A percentile compares a stretch with the other conserved stretches of the same genome.
These are phyloP conservation scores for Anoplolepis gracilipes DNA, from an alignment of 1,140 invertebrate species.

Conservation along the genomic window DNA sequence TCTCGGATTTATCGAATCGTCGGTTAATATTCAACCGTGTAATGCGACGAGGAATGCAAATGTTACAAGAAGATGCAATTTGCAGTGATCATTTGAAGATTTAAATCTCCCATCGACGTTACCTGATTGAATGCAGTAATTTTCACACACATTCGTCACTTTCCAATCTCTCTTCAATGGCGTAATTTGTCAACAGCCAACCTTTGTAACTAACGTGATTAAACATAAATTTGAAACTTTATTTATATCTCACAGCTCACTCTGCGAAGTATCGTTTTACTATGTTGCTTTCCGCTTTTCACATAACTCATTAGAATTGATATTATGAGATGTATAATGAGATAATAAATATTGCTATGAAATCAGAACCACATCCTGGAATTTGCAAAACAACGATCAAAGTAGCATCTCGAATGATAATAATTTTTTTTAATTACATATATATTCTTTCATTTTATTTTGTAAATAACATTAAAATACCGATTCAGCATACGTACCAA, in stretches of 20 bases:
- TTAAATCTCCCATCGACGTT: not conserved
- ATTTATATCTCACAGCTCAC: not conserved
- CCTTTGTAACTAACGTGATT: conserved; percentile 28
- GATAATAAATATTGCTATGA: not conserved
- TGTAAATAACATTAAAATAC: not conserved
- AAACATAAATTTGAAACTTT: conserved; percentile 14
- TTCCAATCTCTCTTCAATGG: conserved; percentile 29
- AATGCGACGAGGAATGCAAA: conserved; percentile 6
- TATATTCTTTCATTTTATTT: not conserved
- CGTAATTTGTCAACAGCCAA: conserved; percentile 12
- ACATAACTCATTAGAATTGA: not conserved
- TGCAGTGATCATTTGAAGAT: conserved; percentile 11
- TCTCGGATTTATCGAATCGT: conserved; percentile 1
- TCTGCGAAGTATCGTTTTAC: not conserved
- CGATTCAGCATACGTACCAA: not conserved
- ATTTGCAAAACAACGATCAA: not conserved
- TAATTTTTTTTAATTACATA: not conserved
- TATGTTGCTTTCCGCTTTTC: not conserved
- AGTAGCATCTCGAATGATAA: not conserved
- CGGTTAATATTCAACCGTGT: not conserved
- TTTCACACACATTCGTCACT: conserved; percentile 39
- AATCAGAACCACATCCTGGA: not conserved
- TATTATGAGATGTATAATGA: not conserved
- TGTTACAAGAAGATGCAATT: conserved; percentile 14
- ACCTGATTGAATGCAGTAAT: conserved; percentile 1